Percentiles rank a stretch among this genome's conserved stretches.
Evolutionary conservation across 2,888 invertebrate genomes (phyloP).

Genomic region (Drosophila maculinotata): DNA sequence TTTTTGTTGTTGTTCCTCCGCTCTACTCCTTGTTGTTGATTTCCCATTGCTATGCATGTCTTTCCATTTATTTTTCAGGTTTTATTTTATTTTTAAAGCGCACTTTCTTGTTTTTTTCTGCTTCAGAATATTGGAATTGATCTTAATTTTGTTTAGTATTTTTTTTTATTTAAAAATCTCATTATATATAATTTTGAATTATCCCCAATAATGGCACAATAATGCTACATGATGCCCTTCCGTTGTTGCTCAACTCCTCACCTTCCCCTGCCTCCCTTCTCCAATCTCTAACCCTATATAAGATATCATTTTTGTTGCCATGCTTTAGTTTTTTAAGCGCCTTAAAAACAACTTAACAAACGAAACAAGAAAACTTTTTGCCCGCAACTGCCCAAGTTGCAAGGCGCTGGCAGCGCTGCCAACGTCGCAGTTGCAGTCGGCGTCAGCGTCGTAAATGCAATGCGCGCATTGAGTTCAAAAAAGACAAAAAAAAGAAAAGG

Average conservation of each 20-base stretch:
- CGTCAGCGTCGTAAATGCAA: conserved; percentile 36
- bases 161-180: background rate
- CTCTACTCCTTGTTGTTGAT: conserved; percentile 22
- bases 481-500: background rate
- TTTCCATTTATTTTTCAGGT: conserved; percentile 7
- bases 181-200: background rate
- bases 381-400: conserved; percentile 16
- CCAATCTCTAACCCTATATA: conserved; percentile 15
- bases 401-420: conserved; percentile 39
- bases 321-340: conserved; percentile 51
- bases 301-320: background rate
- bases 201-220: conserved; percentile 21
- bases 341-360: conserved; percentile 44
- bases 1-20: conserved; percentile 5
- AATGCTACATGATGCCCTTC: conserved; percentile 18
- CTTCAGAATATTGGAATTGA: background rate
- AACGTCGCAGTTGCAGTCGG: conserved; percentile 30
- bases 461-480: conserved; percentile 30
- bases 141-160: background rate
- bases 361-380: conserved; percentile 29
- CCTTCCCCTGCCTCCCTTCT: background rate
- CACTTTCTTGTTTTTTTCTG: conserved; percentile 18
- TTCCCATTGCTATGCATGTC: conserved; percentile 36
- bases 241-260: no score
- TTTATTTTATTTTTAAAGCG: conserved; percentile 2